Conservation (phyloP, 2,888 invertebrate genomes). For the Oscheius sp. region DNA sequence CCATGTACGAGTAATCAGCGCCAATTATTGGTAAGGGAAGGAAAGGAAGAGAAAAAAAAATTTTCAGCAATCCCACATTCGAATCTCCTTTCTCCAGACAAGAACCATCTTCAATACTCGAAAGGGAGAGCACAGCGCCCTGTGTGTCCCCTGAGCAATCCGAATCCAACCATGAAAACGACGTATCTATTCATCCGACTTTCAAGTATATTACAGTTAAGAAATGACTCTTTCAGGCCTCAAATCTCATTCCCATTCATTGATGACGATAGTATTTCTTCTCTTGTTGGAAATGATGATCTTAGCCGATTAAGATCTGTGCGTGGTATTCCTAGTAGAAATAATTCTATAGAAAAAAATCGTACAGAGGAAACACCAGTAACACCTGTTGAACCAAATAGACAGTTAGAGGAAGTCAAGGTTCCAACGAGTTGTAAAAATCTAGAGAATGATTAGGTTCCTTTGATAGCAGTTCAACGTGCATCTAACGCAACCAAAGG, state of each 20-base stretch:
- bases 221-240: constrained; percentile 33
- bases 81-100: constrained; percentile 37
- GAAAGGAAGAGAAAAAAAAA: not conserved
- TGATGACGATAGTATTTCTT: constrained; percentile 63
- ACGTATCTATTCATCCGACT: constrained; percentile 35
- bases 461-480: constrained; percentile 54
- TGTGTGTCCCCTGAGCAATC: constrained; percentile 53
- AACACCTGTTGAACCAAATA: not conserved
- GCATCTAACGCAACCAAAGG: constrained; percentile 42
- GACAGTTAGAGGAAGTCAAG: constrained; percentile 15
- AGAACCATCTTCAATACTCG: constrained; percentile 59
- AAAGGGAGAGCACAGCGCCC: constrained; percentile 61
- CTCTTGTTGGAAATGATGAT: constrained; percentile 56
- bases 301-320: constrained; percentile 34
- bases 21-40: constrained; percentile 16
- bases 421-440: not conserved
- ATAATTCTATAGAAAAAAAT: not conserved
- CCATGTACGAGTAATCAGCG: not conserved
- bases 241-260: constrained; percentile 64
- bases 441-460: constrained; percentile 25
- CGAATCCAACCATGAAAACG: constrained; percentile 30
- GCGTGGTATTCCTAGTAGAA: not conserved
- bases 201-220: constrained; percentile 34
- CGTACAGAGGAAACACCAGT: not conserved
- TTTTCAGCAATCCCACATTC: constrained; percentile 47